Base-by-base conservation (phyloP, 2,113 vertebrate genomes). In the Pipa parva region DNA sequence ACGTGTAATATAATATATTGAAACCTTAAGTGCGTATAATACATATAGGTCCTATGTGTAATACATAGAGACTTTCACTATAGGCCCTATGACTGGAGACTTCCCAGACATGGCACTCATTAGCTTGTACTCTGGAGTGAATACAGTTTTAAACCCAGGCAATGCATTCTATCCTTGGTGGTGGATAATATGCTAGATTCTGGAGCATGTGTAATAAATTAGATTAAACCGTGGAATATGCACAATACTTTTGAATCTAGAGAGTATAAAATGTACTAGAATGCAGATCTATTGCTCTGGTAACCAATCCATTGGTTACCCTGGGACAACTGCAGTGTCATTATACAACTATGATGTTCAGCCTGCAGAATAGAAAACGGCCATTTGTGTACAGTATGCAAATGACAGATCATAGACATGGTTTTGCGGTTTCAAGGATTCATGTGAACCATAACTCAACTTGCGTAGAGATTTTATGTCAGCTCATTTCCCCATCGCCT, bases 401-500 rank as follows among this genome's bases (percentile, higher is more conserved):
- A 61, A 70, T 61, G 27, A 70, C 27, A 24, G 57, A 61, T 51
- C 50, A 11, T 39, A 52, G 65, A 69, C 52, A 60, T 42, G 49
- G 33, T 18, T 54, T 18, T 54, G 50, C 50, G 39, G 48, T 54
- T 54, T 36, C 28, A 36, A 67, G 28, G 52, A 59, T 59, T 26
- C 33, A 45, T 70, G 60, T 52, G 59, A 61, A 70, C 54, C 37
- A 52, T 29, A 61, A 70, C 33, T 70, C 48, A 52, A 33, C 51
- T 54, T 59, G 57, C 65, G 42, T 52, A 42, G 57, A 69, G 65
- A 61, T 61, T 61, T 61, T 61, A 70, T 61, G 58, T 61, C 66
- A 70, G 28, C 26, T 49, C 66, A 70, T n/a, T 59, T 67, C 58
- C 66, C 29, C 57, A 37, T 56, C 27, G 33, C 28, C 57, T 49